These are phyloP conservation scores for Australoheros facetus DNA, from an alignment of 2,797 vertebrate genomes.

Conservation along the genomic window DNA sequence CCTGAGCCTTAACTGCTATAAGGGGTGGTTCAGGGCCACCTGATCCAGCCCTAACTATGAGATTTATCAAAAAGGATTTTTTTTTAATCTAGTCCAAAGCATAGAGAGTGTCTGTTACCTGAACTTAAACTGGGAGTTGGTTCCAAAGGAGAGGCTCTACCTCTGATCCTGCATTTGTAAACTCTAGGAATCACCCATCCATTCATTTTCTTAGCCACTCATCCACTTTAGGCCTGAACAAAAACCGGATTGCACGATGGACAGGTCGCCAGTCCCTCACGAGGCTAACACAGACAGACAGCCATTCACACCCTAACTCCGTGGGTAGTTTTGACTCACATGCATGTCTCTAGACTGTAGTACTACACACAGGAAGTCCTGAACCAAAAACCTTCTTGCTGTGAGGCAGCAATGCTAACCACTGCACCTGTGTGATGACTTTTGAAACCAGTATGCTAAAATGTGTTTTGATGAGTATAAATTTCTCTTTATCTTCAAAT, in stretches of 20 bases:
- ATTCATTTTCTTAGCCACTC: background rate
- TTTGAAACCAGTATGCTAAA: background rate
- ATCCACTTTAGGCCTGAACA: background rate
- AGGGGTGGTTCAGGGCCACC: no score
- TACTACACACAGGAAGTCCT: background rate
- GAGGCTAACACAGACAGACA: background rate
- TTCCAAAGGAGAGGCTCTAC: background rate
- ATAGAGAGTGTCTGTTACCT: background rate
- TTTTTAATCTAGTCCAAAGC: background rate
- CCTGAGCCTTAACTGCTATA: background rate
- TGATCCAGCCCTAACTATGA: no score
- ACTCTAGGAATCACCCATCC: background rate
- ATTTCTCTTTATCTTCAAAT: background rate
- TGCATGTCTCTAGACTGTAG: background rate
- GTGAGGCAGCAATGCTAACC: background rate
- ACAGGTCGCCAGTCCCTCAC: accelerated
- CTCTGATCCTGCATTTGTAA: background rate
- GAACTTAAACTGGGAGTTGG: background rate
- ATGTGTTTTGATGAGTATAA: background rate
- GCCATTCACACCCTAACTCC: background rate
- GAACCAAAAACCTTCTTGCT: background rate
- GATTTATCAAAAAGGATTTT: background rate
- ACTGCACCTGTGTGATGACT: background rate
- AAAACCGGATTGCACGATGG: background rate
- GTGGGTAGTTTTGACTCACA: background rate